Evolutionary conservation across 2,888 invertebrate species (phyloP), one percentile per base, ranked within the genome.

Genomic region (Epirrita christyi): DNA sequence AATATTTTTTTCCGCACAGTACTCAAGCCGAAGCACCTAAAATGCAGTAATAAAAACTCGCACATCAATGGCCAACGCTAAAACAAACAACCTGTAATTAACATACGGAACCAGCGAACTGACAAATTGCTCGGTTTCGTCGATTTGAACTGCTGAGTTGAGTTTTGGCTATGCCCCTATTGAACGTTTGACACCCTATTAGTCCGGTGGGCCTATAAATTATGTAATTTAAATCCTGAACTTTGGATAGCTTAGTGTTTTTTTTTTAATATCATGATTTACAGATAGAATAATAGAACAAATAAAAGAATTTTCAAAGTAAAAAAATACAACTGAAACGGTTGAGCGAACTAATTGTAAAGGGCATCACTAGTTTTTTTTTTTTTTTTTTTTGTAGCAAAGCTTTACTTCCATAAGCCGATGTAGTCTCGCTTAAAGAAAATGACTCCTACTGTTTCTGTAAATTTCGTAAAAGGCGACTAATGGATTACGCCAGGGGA

Each of bases 61-160:
- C 59, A 45, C 49, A 54, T 50, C n/a, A 50, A 46, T 38, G 50
- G 45, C 50, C 37, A n/a, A 34, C 40, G 50, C 50, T 55, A 55
- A 41, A 59, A 55, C 59, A 46, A 34, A 49, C 54, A 43, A 46
- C 53, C 56, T 56, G 61, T 56, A 56, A 61, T 56, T 56, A 56
- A 54, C 61, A 53, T 55, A 54, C 38, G 45, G 53, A 53, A 11
- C 50, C 63, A 58, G 60, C 38, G 46, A 56, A 8, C 60, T 60
- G 54, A 56, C 56, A 64, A 66, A 66, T 66, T 64, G 66, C 47
- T 32, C 37, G 52, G 21, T 21, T 13, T 29, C 29, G 50, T 42
- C 45, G 40, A 47, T 47, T 47, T 46, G 46, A 47, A 40, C 53
- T 53, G 53, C 46, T 46, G 53, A 53, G 53, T 41, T 41, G 41